These are phyloP conservation scores for Orussus abietinus DNA, from an alignment of 1,140 invertebrate genomes.

Conservation along the genomic window DNA sequence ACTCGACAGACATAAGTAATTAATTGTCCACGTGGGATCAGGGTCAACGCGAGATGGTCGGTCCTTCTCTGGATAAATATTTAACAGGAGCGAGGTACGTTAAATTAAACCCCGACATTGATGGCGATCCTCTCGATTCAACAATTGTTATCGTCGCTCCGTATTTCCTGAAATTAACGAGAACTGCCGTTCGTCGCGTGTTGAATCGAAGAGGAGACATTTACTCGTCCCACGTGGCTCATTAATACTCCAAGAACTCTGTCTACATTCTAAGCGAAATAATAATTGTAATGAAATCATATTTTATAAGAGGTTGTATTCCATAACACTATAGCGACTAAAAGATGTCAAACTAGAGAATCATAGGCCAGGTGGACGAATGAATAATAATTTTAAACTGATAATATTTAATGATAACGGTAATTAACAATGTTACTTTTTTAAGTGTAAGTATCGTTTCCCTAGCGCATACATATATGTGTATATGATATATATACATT, in stretches of 20 bases:
- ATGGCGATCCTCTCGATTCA: too few relatives aligned
- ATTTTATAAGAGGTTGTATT: conserved; percentile 29
- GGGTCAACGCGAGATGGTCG: too few relatives aligned
- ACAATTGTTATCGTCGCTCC: too few relatives aligned
- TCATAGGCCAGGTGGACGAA: conserved; percentile 20
- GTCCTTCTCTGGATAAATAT: too few relatives aligned
- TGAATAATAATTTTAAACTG: conserved; percentile 19
- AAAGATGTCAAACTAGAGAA: conserved; percentile 11
- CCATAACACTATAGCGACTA: conserved; percentile 26
- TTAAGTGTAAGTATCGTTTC: conserved; percentile 14
- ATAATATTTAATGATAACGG: conserved; percentile 18
- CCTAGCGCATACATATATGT: conserved; percentile 17
- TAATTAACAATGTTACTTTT: conserved; percentile 14
- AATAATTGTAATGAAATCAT: conserved; percentile 26
- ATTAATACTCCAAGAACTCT: conserved; percentile 24
- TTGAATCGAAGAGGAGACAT: too few relatives aligned
- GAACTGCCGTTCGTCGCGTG: too few relatives aligned
- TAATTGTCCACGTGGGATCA: conserved; percentile 24
- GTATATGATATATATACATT: conserved; percentile 16
- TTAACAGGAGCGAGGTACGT: too few relatives aligned
- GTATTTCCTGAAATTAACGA: too few relatives aligned
- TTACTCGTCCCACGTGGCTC: conserved; percentile 20
- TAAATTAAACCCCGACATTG: too few relatives aligned
- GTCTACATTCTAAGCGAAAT: conserved; percentile 28
- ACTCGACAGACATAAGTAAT: conserved; percentile 24